Percentiles rank a stretch among this genome's conserved stretches.
Evolutionary conservation across 1,140 invertebrate genomes (phyloP).

Genomic region (Wiebesia pumilae): DNA sequence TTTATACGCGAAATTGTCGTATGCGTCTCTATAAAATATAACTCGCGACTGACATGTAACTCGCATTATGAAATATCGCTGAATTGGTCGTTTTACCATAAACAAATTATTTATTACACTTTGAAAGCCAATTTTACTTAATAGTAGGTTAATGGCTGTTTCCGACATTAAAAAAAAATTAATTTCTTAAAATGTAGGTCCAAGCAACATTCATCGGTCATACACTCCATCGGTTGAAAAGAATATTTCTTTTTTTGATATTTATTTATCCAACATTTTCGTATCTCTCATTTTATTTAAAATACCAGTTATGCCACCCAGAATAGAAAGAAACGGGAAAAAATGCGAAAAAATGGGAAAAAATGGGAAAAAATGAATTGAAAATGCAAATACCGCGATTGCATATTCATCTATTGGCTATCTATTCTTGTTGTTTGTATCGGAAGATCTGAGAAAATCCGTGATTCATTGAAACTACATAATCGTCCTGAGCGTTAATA

Average conservation of each 20-base stretch:
- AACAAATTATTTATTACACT: background rate
- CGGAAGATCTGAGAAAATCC: background rate
- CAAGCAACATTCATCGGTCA: background rate
- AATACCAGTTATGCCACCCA: background rate
- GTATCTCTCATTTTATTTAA: background rate
- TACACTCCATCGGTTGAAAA: background rate
- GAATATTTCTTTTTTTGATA: background rate
- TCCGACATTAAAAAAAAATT: background rate
- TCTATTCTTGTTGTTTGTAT: conserved; percentile 10
- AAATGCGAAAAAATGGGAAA: background rate
- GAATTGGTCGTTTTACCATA: background rate
- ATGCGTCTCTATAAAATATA: background rate
- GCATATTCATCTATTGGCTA: background rate
- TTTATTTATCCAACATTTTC: background rate
- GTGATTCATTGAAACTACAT: conserved; percentile 13
- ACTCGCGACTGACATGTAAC: background rate
- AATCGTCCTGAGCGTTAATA: conserved; percentile 57
- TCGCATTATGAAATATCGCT: background rate
- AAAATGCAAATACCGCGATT: conserved; percentile 1
- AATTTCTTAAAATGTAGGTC: background rate
- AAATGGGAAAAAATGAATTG: background rate
- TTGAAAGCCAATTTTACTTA: background rate
- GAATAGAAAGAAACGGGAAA: background rate
- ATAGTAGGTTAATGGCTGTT: background rate
- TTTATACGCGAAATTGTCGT: background rate